Base-by-base conservation (phyloP, 2,113 vertebrate genomes). In the Toxostoma redivivum region DNA sequence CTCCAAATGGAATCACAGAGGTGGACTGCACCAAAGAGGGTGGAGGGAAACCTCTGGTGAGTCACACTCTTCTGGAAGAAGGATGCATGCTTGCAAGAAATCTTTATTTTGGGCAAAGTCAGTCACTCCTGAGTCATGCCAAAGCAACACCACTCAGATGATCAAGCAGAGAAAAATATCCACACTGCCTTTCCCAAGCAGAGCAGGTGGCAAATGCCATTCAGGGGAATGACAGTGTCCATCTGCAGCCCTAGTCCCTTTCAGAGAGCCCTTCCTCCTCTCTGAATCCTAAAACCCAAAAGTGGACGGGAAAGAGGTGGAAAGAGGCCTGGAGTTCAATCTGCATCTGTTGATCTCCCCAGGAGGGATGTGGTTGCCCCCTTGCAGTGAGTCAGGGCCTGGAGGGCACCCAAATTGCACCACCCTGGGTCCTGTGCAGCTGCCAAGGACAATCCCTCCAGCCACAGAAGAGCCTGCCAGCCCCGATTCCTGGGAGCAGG, bases 211-310 rank as follows among this genome's bases (percentile, higher is more conserved):
- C 31, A 77, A 82, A 15, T 3, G 4, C 33, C 3, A 0, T 16
- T 40, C 8, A 2, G 3, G 22, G 3, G 18, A 4, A 4, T 64
- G 50, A 47, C 0, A 0, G 9, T 17, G 2, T 73, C 54, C 1
- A 0, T 30, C 66, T 80, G 53, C n/a, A 45, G 22, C 35, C 45
- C n/a, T 1, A 0, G 7, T 60, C 44, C 23, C 22, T 72, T 48
- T 31, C 2, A 3, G 56, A 79, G 42, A 48, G 6, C 13, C 31
- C 6, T 86, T 79, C 31, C 17, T 47, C n/a, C 6, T 66, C 71
- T 65, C 67, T 48, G 27, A 78, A 58, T 48, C 73, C 62, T 45
- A 21, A 78, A 86, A 24, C 15, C 19, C 44, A 19, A 12, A 71
- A 71, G 24, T 3, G 7, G 38, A 27, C 0, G 0, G 23, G 23